phyloP scores from a whole-genome alignment of 2,888 invertebrate genomes.

The Drosophila crucigera region DNA sequence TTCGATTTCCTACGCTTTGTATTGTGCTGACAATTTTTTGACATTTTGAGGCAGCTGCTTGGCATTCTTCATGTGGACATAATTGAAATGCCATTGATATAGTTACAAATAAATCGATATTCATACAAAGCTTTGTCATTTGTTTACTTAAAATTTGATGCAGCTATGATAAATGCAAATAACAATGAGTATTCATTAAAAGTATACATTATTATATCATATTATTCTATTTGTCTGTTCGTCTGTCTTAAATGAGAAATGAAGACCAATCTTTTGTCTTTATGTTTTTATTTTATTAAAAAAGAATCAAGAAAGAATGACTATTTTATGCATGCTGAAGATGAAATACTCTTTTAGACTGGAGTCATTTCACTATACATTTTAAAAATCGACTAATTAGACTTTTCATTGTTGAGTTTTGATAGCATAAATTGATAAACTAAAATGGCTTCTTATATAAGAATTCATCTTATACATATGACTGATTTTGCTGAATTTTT shows the following conservation, averaged over 20 bases:
- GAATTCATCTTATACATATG: background rate
- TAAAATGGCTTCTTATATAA: background rate
- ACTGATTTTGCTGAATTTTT: background rate
- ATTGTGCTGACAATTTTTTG: constrained; percentile 63
- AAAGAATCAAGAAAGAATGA: background rate
- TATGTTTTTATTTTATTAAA: background rate
- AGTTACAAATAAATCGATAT: background rate
- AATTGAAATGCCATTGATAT: constrained; percentile 30
- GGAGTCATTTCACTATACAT: background rate
- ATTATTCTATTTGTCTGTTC: background rate
- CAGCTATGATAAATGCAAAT: background rate
- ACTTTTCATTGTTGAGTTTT: background rate
- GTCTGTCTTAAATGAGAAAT: background rate
- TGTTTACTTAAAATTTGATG: background rate
- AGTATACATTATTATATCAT: background rate
- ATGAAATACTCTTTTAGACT: background rate
- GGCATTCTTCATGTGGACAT: constrained; percentile 26
- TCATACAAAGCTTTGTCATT: background rate
- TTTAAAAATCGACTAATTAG: background rate
- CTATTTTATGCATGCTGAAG: background rate
- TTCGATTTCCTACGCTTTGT: constrained; percentile 63
- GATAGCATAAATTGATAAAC: background rate
- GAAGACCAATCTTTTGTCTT: background rate
- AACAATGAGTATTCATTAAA: background rate
- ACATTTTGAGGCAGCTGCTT: constrained; percentile 51